A percentile compares a stretch with the other conserved stretches of the same genome.
Conservation (phyloP, 1,140 invertebrate genomes). For the Eriosoma lanigerum region DNA sequence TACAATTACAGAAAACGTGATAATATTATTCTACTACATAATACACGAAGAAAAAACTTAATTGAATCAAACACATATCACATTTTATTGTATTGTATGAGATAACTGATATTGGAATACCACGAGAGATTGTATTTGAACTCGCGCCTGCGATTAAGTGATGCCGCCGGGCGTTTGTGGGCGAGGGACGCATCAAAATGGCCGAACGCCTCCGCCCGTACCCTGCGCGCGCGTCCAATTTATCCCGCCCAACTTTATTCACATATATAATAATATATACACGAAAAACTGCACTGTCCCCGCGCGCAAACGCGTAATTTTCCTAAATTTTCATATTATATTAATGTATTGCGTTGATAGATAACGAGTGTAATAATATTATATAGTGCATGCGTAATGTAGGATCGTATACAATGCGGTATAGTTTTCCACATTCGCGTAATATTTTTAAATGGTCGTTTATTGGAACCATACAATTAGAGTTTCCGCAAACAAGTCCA, state of each 20-base stretch:
- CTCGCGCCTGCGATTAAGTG: background rate
- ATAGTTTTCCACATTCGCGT: background rate
- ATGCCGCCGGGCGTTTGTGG: slow-evolving; percentile 19
- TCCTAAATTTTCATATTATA: background rate
- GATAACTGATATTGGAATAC: slow-evolving; percentile 8
- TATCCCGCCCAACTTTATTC: slow-evolving; percentile 44
- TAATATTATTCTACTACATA: background rate
- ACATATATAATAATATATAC: background rate
- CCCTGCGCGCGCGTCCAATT: slow-evolving; percentile 32
- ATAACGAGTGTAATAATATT: no score
- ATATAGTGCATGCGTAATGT: no score
- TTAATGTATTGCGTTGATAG: no score
- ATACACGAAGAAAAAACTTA: background rate
- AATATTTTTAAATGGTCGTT: background rate
- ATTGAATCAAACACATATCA: no score
- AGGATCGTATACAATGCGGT: no score
- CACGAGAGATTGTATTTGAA: slow-evolving; percentile 26
- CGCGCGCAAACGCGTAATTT: background rate
- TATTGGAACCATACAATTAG: background rate
- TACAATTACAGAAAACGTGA: background rate
- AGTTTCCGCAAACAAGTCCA: slow-evolving; percentile 2
- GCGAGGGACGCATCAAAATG: slow-evolving; percentile 50
- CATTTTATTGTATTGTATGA: no score
- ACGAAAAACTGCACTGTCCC: background rate
- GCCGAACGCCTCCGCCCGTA: slow-evolving; percentile 49